Conservation (phyloP, 2,888 invertebrate genomes). For the Parelbella ahira region DNA sequence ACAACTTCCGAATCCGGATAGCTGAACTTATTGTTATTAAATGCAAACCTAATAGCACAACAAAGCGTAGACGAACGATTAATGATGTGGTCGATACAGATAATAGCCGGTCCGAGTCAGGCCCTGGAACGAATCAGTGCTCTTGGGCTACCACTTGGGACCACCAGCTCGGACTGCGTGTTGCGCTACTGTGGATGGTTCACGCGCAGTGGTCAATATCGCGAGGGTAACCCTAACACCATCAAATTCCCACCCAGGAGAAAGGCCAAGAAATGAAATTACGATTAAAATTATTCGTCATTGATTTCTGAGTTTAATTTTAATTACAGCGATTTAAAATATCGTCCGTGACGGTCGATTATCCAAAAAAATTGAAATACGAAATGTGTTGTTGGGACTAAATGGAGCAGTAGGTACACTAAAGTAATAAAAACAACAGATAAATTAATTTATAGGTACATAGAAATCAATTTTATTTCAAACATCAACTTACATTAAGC, state of each 20-base stretch:
- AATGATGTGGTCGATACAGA: conserved; percentile 37
- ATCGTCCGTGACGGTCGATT: too few relatives aligned
- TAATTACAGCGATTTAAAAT: too few relatives aligned
- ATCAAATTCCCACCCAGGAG: conserved; percentile 58
- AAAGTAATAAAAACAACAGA: too few relatives aligned
- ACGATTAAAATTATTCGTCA: not conserved
- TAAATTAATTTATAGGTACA: too few relatives aligned
- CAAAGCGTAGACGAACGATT: too few relatives aligned
- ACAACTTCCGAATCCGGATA: too few relatives aligned
- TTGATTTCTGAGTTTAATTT: too few relatives aligned
- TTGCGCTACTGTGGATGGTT: conserved; percentile 55
- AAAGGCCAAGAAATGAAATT: conserved; percentile 37
- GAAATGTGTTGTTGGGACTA: too few relatives aligned
- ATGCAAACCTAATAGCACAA: too few relatives aligned
- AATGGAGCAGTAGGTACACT: too few relatives aligned
- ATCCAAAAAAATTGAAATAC: too few relatives aligned
- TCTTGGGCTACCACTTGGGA: conserved; percentile 63
- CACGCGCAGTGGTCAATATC: conserved; percentile 50
- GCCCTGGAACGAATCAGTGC: conserved; percentile 68
- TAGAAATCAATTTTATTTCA: conserved; percentile 31
- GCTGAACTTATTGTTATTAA: too few relatives aligned
- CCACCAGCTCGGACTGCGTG: conserved; percentile 52
- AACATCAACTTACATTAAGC: conserved; percentile 34
- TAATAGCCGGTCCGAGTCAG: conserved; percentile 56
- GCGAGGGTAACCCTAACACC: conserved; percentile 53